Percentiles rank a stretch among this genome's conserved stretches.
These are phyloP conservation scores for Sinhomidia bicolor DNA, from an alignment of 2,888 invertebrate species.

Conservation along the genomic window DNA sequence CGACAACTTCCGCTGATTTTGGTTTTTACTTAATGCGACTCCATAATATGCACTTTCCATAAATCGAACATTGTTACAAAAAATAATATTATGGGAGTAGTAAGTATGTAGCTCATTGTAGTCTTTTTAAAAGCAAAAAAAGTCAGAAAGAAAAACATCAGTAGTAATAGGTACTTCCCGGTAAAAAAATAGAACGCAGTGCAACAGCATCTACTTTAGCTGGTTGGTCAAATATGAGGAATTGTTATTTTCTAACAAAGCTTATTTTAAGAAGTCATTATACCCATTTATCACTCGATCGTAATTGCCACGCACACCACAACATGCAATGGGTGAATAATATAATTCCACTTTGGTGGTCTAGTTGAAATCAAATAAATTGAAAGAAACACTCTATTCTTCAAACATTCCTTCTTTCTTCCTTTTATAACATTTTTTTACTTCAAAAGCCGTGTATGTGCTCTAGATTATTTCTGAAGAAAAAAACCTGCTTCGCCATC, in stretches of 20 bases:
- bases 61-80: background rate
- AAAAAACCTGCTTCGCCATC: slow-evolving; percentile 25
- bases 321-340: too few species aligned
- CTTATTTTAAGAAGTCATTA: background rate
- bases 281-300: background rate
- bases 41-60: slow-evolving; percentile 19
- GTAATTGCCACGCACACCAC: slow-evolving; percentile 27
- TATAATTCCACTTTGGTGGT: slow-evolving; percentile 14
- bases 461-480: background rate
- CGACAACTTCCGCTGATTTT: slow-evolving; percentile 27
- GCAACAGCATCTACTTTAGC: background rate
- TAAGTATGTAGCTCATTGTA: too few species aligned
- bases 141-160: background rate
- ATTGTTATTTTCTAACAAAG: slow-evolving; percentile 14
- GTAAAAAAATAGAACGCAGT: background rate
- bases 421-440: background rate
- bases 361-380: slow-evolving; percentile 29
- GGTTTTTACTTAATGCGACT: slow-evolving; percentile 3
- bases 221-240: background rate
- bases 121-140: background rate
- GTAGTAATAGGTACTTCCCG: background rate
- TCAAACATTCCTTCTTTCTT: background rate
- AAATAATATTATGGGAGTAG: background rate
- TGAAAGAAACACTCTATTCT: slow-evolving; percentile 31
- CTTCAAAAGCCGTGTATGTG: background rate